Evolutionary conservation across 1,140 invertebrate genomes (phyloP), one percentile per base, ranked within the genome.

Genomic region (Latrodectus geometricus): DNA sequence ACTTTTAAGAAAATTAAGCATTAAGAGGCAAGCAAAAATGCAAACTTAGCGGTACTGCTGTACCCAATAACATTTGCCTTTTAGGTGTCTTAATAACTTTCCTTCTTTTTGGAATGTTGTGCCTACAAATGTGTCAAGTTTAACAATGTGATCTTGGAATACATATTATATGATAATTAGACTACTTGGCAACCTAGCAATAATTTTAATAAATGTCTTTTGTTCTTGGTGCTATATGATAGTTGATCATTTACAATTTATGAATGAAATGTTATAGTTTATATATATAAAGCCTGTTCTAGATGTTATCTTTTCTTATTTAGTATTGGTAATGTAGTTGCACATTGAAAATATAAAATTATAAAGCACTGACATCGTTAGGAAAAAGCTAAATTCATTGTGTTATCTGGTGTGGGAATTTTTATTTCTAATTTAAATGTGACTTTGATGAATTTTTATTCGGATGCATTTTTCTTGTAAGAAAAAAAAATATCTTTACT

Each of bases 71-170:
- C 20, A 87, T 87, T 87, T 87, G 85, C 85, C 85, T 87, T 86
- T 74, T 87, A 54, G 85, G 85, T 87, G 85, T 87, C 85, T 87
- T 87, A 83, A 50, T 76, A 73, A 87, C 76, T 87, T 80, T 87
- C 69, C 69, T 79, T 80, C n/a, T 35, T 74, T 72, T 78, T 66
- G 70, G 70, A 80, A 54, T 73, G 85, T 80, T 70, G 61, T 78
- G 75, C 65, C 72, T 74, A 50, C 52, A 73, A 12, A 0, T 65
- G 20, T 81, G 48, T 69, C 12, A 72, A 54, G 35, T 81, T n/a
- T 12, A 61, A n/a, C 14, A 17, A 23, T 54, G 73, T 54, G 50
- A 56, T n/a, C 52, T 75, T 54, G 50, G 21, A 54, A 17, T 12
- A 56, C 9, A 21, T 20, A 75, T 35, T 35, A 52, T 52, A n/a